phyloP scores from a whole-genome alignment of 2,113 vertebrate genomes.

The Cepphus grylle region DNA sequence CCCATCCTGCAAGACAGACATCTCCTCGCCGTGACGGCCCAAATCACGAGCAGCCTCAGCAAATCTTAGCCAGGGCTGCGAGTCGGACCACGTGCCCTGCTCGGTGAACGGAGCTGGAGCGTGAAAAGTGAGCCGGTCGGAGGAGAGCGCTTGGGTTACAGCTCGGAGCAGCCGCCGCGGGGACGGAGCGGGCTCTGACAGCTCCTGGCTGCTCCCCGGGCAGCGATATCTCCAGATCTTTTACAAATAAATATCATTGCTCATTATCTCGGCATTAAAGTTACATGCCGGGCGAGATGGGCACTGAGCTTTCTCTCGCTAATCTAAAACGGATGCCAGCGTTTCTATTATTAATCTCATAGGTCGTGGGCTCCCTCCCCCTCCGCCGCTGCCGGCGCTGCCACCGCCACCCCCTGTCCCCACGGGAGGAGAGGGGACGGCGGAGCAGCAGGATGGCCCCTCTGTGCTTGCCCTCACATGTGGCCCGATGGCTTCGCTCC shows the following conservation, averaged over 20 bases:
- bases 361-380: neutral
- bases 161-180: neutral
- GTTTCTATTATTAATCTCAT: slow-evolving; percentile 44
- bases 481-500: neutral
- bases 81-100: neutral
- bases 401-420: neutral
- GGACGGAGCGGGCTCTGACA: neutral
- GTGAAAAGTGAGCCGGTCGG: neutral
- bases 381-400: neutral
- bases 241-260: slow-evolving; percentile 64
- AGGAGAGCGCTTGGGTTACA: neutral
- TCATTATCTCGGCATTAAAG: slow-evolving; percentile 61
- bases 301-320: slow-evolving; percentile 43
- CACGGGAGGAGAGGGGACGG: neutral
- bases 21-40: fast-evolving
- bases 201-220: slow-evolving; percentile 26
- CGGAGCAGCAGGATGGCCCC: neutral
- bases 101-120: neutral
- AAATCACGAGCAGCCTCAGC: neutral
- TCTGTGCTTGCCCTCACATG: neutral
- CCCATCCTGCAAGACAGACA: neutral
- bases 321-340: slow-evolving; percentile 44
- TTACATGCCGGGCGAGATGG: slow-evolving; percentile 54
- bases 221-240: slow-evolving; percentile 62
- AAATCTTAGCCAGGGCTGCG: neutral